These are phyloP conservation scores for Drosophila punjabiensis DNA, from an alignment of 1,140 invertebrate species.

Conservation along the genomic window DNA sequence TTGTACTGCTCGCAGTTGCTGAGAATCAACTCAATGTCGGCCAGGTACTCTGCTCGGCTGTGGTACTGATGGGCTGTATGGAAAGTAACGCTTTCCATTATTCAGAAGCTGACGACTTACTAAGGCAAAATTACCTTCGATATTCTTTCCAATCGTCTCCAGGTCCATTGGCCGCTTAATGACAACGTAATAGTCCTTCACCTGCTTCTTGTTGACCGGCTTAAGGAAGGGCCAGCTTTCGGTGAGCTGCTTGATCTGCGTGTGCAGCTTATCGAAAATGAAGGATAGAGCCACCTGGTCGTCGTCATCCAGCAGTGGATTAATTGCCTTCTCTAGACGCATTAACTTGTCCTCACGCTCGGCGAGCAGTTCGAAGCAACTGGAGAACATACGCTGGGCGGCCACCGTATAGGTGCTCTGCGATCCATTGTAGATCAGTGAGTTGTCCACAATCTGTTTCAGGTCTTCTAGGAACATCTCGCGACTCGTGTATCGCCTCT, in stretches of 20 bases:
- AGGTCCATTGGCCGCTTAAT: conserved; percentile 98
- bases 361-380: conserved; percentile 92
- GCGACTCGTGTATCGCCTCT: conserved; percentile 96
- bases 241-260: conserved; percentile 94
- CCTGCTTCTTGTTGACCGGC: conserved; percentile 97
- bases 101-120: neutral
- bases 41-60: conserved; percentile 94
- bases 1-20: conserved; percentile 97
- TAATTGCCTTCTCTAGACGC: conserved; percentile 98
- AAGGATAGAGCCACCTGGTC: conserved; percentile 98
- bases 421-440: conserved; percentile 95
- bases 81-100: too few relatives aligned
- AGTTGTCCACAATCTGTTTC: conserved; percentile 98
- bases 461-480: conserved; percentile 98
- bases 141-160: conserved; percentile 95
- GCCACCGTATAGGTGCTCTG: conserved; percentile 95
- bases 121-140: conserved; percentile 87
- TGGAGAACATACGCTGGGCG: conserved; percentile 94
- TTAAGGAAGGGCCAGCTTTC: conserved; percentile 98
- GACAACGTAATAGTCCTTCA: conserved; percentile 97
- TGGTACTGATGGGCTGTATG: conserved; percentile 96
- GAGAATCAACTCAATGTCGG: conserved; percentile 94
- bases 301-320: conserved; percentile 98
- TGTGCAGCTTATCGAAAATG: conserved; percentile 96
- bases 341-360: conserved; percentile 98